Base-by-base conservation (phyloP, 2,113 vertebrate genomes). In the Chunga burmeisteri region DNA sequence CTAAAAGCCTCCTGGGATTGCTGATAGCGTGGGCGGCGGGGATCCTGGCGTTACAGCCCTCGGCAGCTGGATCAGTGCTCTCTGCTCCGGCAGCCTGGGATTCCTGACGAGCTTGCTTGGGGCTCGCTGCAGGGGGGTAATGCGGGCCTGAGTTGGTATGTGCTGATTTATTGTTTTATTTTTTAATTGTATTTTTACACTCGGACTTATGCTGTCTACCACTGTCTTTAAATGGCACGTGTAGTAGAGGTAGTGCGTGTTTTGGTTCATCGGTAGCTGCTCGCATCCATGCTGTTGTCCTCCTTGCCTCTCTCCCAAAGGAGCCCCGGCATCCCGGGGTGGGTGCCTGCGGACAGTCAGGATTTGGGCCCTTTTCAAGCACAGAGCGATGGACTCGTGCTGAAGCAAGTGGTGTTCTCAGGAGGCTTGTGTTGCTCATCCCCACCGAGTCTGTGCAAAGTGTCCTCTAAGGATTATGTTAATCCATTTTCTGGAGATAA, bases 401-500 rank as follows among this genome's bases (percentile, higher is more conserved):
- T 30, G 59, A 72, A 40, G 77, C 4, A 18, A 82, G 25, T 3
- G 0, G 11, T 67, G 66, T 66, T 4, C 0, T 62, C 4, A 0
- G 32, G 55, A 61, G 44, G 21, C 30, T 44, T 14, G 20, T 19
- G 26, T 53, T 53, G 32, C 32, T 78, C 5, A 10, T 90, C 46
- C 50, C 55, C n/a, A 42, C 77, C 0, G 0, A 81, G 52, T 25
- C 81, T 16, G 50, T 94, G 84, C 12, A 7, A 59, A 90, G 59
- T 16, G 71, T 75, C 55, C 66, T 63, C 63, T 17, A 8, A 81
- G 84, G 81, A 93, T 96, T 86, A 56, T 52, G n/a, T 53, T 94
- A 88, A 91, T 96, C 81, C 74, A n/a, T 96, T 96, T 93, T 78
- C 74, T 90, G 91, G 84, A 85, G 62, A 52, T 47, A 88, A 96